Base-by-base conservation (phyloP, 1,140 invertebrate species). In the Chrysopa pallens region DNA sequence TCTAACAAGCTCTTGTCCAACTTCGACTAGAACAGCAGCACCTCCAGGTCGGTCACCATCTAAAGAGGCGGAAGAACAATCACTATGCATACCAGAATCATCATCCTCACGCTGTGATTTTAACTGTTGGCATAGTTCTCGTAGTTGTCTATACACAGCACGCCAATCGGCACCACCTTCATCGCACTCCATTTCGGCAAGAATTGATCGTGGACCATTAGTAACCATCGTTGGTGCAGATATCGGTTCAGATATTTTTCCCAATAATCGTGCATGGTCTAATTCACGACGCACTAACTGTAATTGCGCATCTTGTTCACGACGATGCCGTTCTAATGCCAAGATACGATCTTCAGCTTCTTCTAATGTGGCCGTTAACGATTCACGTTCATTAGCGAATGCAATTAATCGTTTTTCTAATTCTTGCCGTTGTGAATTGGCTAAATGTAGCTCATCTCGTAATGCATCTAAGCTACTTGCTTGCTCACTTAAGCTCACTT, bases 261-360 rank as follows among this genome's bases (percentile, higher is more conserved):
- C 74, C 38, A 72, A 61, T 47, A 74, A 72, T 13, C 75, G 61
- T 38, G 49, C 50, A 42, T 73, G 69, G 48, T 76, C 68, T 49
- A 73, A 50, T 40, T 71, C 73, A 48, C 75, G 74, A 29, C 76
- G 52, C 8, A 72, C 69, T 45, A 72, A 70, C 23, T 70, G 67
- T 48, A 70, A 72, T 29, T 69, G 58, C 29, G 69, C 60, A 52
- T 73, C 70, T 64, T 90, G 84, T 66, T 93, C 88, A 53, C 82
- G 74, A 14, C 80, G 71, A 56, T 88, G 78, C 56, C 81, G 73
- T 58, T 93, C 87, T 49, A 93, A 67, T 53, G 84, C 70, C 44
- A 80, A 60, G 47, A 91, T 89, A 56, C 86, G 74, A 62, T 94
- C 88, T 40, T 81, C 78, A 29, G 88, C 82, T 63, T 93, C 89